Evolutionary conservation across 1,140 invertebrate species (phyloP).

Genomic region (Rhizoglyphus robini): DNA sequence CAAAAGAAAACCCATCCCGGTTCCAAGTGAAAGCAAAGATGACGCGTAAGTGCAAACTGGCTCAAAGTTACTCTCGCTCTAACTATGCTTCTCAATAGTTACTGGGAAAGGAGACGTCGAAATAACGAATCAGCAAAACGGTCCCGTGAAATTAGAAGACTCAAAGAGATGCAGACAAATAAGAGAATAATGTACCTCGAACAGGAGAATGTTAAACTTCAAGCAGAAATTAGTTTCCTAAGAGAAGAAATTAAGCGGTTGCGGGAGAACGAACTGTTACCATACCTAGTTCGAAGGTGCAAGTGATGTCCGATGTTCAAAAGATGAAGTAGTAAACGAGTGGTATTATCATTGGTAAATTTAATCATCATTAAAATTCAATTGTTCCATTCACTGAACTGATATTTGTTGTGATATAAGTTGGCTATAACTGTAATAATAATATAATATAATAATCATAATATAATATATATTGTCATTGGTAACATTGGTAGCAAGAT

Average conservation of each 20-base stretch:
- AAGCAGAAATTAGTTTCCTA: conserved; percentile 31
- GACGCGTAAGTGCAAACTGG: conserved; percentile 4
- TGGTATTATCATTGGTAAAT: neutral
- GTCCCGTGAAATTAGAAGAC: conserved; percentile 33
- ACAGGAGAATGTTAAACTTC: conserved; percentile 35
- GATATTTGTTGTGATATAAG: neutral
- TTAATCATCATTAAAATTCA: neutral
- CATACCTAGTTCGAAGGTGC: neutral
- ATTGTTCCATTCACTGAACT: neutral
- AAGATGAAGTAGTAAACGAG: too few species aligned
- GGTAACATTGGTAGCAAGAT: neutral
- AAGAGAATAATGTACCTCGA: conserved; percentile 32
- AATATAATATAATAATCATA: neutral
- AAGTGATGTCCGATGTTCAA: too few species aligned
- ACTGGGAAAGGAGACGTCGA: conserved; percentile 36
- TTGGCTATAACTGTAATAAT: too few species aligned
- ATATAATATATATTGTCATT: neutral
- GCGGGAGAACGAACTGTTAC: conserved; percentile 23
- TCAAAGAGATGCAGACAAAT: conserved; percentile 31
- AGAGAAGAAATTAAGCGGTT: conserved; percentile 32
- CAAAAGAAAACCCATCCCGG: conserved; percentile 29
- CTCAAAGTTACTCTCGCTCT: neutral
- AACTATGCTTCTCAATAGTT: conserved; percentile 19
- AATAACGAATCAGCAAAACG: conserved; percentile 38
- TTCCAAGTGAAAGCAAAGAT: conserved; percentile 33